Conservation (phyloP, 2,797 vertebrate genomes). For the Rousettus madagascariensis region DNA sequence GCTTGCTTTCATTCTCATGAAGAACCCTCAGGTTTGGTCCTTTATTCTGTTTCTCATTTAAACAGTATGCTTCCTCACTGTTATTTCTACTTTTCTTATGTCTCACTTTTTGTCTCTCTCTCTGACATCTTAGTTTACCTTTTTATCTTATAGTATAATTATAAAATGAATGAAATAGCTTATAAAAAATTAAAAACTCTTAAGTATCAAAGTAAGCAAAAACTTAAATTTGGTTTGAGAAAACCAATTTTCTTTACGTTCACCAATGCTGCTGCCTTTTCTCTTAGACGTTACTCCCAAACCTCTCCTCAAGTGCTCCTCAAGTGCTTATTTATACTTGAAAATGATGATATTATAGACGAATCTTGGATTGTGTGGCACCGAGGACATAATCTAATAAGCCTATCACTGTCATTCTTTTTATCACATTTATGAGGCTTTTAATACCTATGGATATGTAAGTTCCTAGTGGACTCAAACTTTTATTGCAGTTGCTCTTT, state of each 20-base stretch:
- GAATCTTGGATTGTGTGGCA: background rate
- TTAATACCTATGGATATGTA: background rate
- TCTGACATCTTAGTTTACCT: background rate
- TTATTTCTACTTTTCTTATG: background rate
- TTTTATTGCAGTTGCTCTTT: constrained; percentile 14
- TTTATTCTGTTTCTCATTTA: constrained; percentile 25
- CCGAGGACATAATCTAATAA: background rate
- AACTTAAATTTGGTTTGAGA: constrained; percentile 36
- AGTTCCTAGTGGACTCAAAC: background rate
- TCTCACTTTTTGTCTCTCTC: background rate
- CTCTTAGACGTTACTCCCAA: background rate
- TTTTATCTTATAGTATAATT: constrained; percentile 41
- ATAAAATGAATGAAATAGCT: constrained; percentile 26
- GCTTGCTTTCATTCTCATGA: background rate
- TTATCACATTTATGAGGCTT: background rate
- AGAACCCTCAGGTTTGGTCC: background rate
- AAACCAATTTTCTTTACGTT: constrained; percentile 28
- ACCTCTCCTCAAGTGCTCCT: background rate
- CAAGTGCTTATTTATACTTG: constrained; percentile 29
- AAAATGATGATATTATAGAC: constrained; percentile 1
- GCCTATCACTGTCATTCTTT: background rate
- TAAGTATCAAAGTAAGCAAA: background rate
- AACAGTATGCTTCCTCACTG: background rate
- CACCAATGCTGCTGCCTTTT: background rate
- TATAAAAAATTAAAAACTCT: constrained; percentile 38